phyloP scores from a whole-genome alignment of 2,113 vertebrate genomes.

The Delphinus delphis region DNA sequence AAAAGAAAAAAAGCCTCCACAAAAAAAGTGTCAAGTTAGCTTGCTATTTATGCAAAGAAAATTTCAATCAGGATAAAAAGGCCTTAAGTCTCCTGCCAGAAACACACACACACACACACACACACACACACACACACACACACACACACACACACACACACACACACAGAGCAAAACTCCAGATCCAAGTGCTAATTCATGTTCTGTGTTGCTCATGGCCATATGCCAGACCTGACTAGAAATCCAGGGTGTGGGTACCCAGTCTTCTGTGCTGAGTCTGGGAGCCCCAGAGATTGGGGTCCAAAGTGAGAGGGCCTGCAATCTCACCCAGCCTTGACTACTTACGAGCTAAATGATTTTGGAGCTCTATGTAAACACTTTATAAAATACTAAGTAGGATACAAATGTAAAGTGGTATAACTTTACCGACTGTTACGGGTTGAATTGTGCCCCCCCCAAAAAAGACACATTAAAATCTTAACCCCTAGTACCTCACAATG shows the following conservation, averaged over 20 bases:
- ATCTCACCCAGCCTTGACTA: neutral
- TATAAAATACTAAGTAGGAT: neutral
- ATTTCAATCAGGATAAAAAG: neutral
- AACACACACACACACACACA: neutral
- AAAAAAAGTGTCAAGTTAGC: neutral
- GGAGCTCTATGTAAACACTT: neutral
- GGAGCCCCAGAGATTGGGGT: neutral
- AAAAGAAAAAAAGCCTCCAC: neutral
- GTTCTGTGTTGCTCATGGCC: neutral
- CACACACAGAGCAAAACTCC: neutral
- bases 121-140: neutral
- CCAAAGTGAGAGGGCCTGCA: neutral
- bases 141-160: neutral
- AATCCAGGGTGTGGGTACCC: neutral
- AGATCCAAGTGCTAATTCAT: neutral
- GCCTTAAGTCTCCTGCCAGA: neutral
- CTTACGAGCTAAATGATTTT: neutral
- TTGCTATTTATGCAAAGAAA: conserved; percentile 15
- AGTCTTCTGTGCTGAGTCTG: neutral
- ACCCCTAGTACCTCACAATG: too few species aligned
- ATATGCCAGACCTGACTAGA: neutral
- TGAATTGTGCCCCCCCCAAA: neutral
- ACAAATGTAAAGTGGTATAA: neutral
- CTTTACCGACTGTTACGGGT: neutral
- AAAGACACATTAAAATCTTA: too few species aligned